These are phyloP conservation scores for Leptopilina myrica DNA, from an alignment of 2,888 invertebrate genomes.

Conservation along the genomic window DNA sequence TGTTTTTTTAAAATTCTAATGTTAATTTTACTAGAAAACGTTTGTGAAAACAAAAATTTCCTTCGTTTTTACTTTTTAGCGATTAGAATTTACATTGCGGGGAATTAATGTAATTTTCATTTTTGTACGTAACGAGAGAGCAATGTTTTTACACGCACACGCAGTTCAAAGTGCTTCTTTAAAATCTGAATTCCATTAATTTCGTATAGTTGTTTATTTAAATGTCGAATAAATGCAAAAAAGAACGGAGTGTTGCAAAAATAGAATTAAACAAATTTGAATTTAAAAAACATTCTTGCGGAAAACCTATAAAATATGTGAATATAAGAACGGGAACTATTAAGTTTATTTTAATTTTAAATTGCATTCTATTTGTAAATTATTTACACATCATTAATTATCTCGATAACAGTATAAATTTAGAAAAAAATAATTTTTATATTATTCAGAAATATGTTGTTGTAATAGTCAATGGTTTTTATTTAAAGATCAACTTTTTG, in stretches of 20 bases:
- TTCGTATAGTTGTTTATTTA: background rate
- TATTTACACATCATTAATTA: too few species aligned
- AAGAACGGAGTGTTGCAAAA: background rate
- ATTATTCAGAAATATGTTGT: too few species aligned
- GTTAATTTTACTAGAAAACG: too few species aligned
- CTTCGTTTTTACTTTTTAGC: too few species aligned
- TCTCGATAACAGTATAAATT: background rate
- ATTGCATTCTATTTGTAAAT: background rate
- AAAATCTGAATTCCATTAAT: background rate
- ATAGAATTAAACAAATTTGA: slow-evolving; percentile 17
- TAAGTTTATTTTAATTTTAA: background rate
- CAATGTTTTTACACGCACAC: slow-evolving; percentile 28
- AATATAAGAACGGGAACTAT: background rate
- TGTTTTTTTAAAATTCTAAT: too few species aligned
- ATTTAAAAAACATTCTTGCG: background rate
- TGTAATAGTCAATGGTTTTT: too few species aligned
- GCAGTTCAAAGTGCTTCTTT: slow-evolving; percentile 40
- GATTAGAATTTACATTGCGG: too few species aligned
- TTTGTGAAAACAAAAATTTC: too few species aligned
- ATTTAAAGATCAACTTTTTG: too few species aligned
- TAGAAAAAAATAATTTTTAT: background rate
- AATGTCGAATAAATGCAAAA: slow-evolving; percentile 12
- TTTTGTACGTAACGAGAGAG: too few species aligned
- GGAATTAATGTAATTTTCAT: too few species aligned
- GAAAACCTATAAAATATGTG: background rate